Percentiles rank a stretch among this genome's conserved stretches.
Evolutionary conservation across 30 jellyfish, hydroid and myxozoan species (phyloP).

Genomic region (Catostylus mosaicus): DNA sequence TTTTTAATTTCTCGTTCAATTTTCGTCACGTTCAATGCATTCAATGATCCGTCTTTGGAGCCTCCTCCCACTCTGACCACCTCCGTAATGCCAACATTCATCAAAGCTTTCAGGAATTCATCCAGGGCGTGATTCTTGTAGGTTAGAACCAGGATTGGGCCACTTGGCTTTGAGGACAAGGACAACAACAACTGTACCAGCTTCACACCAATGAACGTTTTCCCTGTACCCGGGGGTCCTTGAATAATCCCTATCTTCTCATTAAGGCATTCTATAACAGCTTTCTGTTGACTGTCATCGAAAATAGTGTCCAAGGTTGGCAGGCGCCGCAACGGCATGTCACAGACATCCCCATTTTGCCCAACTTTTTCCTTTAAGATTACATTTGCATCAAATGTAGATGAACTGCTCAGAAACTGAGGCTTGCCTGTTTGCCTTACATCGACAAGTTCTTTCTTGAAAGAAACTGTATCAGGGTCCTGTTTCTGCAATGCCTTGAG

Average conservation of each 20-base stretch:
- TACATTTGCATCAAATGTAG: conserved; percentile 4
- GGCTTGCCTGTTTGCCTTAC: conserved; percentile 10
- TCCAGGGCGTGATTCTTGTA: conserved; percentile 87
- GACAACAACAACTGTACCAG: conserved; percentile 38
- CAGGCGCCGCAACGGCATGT: neutral
- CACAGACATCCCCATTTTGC: neutral
- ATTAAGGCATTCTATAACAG: conserved; percentile 35
- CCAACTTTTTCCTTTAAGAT: neutral
- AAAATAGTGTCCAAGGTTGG: conserved; percentile 14
- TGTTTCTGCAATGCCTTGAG: conserved; percentile 52
- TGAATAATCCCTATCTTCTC: conserved; percentile 70
- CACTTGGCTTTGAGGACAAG: conserved; percentile 29
- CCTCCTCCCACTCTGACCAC: conserved; percentile 69
- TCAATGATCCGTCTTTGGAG: conserved; percentile 21
- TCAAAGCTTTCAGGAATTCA: conserved; percentile 56
- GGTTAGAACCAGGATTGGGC: conserved; percentile 68
- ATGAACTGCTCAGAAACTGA: conserved; percentile 19
- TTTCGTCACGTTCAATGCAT: neutral
- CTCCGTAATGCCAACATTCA: conserved; percentile 17
- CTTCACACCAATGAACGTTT: conserved; percentile 72
- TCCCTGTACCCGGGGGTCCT: conserved; percentile 91
- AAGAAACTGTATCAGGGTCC: conserved; percentile 34
- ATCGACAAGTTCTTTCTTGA: conserved; percentile 52
- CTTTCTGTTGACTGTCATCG: conserved; percentile 64
- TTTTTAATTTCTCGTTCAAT: conserved; percentile 8